These are phyloP conservation scores for Tholera decimalis DNA, from an alignment of 2,888 invertebrate species.

Conservation along the genomic window DNA sequence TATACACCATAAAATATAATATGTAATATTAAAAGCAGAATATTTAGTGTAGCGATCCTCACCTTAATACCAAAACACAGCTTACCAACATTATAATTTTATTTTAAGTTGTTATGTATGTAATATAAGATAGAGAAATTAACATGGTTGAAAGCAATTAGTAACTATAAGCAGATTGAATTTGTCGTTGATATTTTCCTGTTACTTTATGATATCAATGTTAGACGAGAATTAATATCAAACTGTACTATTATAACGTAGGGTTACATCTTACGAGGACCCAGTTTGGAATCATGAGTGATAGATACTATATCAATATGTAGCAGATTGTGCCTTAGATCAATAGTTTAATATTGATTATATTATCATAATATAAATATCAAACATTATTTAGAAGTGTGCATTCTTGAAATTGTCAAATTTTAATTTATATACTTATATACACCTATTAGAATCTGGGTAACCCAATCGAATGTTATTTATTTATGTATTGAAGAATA, in stretches of 20 bases:
- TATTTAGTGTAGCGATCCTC: slow-evolving; percentile 88
- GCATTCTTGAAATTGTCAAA: slow-evolving; percentile 79
- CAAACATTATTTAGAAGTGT: slow-evolving; percentile 81
- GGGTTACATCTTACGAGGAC: slow-evolving; percentile 81
- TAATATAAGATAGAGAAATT: slow-evolving; percentile 86
- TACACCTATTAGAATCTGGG: slow-evolving; percentile 64
- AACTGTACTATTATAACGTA: slow-evolving; percentile 81
- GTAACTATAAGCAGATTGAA: slow-evolving; percentile 79
- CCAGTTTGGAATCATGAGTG: slow-evolving; percentile 83
- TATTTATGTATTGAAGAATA: slow-evolving; percentile 72
- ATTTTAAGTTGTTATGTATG: slow-evolving; percentile 89
- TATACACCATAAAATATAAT: slow-evolving; percentile 47
- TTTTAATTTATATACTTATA: slow-evolving; percentile 52
- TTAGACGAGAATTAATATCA: slow-evolving; percentile 70
- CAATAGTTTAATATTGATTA: slow-evolving; percentile 75
- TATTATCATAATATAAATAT: slow-evolving; percentile 64
- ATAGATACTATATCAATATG: slow-evolving; percentile 84
- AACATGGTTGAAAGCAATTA: slow-evolving; percentile 84
- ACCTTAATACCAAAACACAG: slow-evolving; percentile 91
- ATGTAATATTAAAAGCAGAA: slow-evolving; percentile 62
- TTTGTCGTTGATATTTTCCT: slow-evolving; percentile 88
- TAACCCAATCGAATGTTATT: slow-evolving; percentile 69
- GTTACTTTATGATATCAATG: slow-evolving; percentile 86
- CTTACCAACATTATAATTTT: slow-evolving; percentile 90
- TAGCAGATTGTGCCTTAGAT: slow-evolving; percentile 90